phyloP scores from a whole-genome alignment of 2,113 vertebrate genomes.

The Cavia porcellus region DNA sequence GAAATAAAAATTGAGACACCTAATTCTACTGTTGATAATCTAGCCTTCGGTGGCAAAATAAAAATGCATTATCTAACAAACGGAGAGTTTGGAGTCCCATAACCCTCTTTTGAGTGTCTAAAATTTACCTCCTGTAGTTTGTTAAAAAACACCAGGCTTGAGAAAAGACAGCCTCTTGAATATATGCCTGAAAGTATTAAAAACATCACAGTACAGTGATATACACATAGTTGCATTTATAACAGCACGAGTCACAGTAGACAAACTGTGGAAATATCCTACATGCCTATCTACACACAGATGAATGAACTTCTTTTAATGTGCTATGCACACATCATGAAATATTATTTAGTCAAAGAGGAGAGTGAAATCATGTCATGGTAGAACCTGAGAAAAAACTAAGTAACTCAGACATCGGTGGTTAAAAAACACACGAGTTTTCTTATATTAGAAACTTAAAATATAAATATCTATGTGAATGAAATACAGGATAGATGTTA shows the following conservation, averaged over 20 bases:
- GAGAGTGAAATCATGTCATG: background rate
- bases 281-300: background rate
- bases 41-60: fast-evolving
- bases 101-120: background rate
- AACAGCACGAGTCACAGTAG: background rate
- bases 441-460: background rate
- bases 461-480: background rate
- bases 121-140: background rate
- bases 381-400: background rate
- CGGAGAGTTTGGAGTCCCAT: too few relatives aligned
- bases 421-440: background rate
- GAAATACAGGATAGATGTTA: background rate
- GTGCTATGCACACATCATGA: too few relatives aligned
- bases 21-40: background rate
- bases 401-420: background rate
- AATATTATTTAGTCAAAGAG: background rate
- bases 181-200: background rate
- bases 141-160: background rate
- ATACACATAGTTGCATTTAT: background rate
- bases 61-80: background rate
- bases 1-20: background rate
- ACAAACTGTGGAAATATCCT: background rate
- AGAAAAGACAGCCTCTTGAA: background rate
- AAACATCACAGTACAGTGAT: background rate
- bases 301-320: background rate